Base-by-base conservation (phyloP, 2,113 vertebrate genomes). In the Mesocricetus auratus region DNA sequence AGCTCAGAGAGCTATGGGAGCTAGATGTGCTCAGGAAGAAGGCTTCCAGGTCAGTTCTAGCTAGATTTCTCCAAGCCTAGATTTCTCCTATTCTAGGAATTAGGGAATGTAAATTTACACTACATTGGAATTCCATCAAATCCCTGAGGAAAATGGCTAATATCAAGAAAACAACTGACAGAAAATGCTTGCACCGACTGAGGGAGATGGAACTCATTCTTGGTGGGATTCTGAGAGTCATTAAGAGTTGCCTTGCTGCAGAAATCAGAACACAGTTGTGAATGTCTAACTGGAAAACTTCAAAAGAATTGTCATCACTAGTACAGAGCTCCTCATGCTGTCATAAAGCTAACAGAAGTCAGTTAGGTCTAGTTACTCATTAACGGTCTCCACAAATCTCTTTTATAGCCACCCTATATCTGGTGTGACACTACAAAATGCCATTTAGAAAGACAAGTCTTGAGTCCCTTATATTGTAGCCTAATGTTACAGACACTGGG, bases 301-400 rank as follows among this genome's bases (percentile, higher is more conserved):
- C 88, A 97, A 95, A 96, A 97, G 96, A 98, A 98, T 98, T 98
- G 97, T 95, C 97, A 96, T 86, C 96, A 95, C 91, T 89, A 96
- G 95, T 88, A 75, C 94, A 98, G 98, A 98, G 98, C 97, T 97
- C 96, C 98, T 98, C 97, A 98, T 98, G 92, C 96, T 98, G 94
- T 98, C 98, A 97, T 98, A 98, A 98, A 98, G 97, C 98, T 98
- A 98, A 98, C 71, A 97, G 97, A 98, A 98, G 98, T 98, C 98
- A 98, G 98, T 99, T 98, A 99, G 98, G 96, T 98, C 98, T 98
- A 96, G 96, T 95, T 97, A 95, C 98, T 98, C 98, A 98, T 98
- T 99, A 99, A 98, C 96, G 98, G 96, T 97, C 97, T 97, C 97
- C 97, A 98, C 98, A 99, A 99, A 99, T 99, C 98, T 98, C 97